Evolutionary conservation across 2,888 invertebrate genomes (phyloP), one percentile per base, ranked within the genome.

Genomic region (Maniola hyperantus): DNA sequence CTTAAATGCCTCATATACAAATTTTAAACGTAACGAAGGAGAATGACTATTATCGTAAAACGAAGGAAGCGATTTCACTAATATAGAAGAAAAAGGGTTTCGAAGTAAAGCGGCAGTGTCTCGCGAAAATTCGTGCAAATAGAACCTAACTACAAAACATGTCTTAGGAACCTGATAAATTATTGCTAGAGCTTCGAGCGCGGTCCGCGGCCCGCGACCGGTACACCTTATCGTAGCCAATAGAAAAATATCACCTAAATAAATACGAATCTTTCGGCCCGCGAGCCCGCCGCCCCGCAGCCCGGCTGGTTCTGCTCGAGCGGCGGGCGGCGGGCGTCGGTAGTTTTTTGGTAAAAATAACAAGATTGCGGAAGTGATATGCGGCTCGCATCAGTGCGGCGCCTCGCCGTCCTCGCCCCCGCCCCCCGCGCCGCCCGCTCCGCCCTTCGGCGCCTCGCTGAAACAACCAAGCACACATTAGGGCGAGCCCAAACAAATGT

Each of bases 161-260:
- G 88, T 91, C 89, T 91, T 92, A 92, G 92, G 92, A 92, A 92
- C 92, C 92, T 88, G 91, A 85, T 90, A 90, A 91, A 92, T 91
- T 92, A 91, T 91, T 89, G 91, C 91, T 91, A 91, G 88, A 88
- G 89, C 86, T 84, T 85, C 85, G 87, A 86, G 83, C 83, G 78
- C 84, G 79, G 80, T 81, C 84, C 82, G 83, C 83, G 73, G 74
- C 78, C 82, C 84, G 84, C 82, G 81, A 88, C 88, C 88, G 88
- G 86, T 88, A 85, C 87, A 88, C 87, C 89, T 89, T 88, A 89
- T 88, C 86, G 91, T 90, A 91, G 91, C 91, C 91, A 89, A 91
- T 91, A 92, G 89, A 92, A 92, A 92, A 92, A 91, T 91, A 92
- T 91, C 91, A 91, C 91, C 89, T 90, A 91, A 92, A 91, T 89